Base-by-base conservation (phyloP, 2,888 invertebrate genomes). In the Melikaiella ostensackeni region DNA sequence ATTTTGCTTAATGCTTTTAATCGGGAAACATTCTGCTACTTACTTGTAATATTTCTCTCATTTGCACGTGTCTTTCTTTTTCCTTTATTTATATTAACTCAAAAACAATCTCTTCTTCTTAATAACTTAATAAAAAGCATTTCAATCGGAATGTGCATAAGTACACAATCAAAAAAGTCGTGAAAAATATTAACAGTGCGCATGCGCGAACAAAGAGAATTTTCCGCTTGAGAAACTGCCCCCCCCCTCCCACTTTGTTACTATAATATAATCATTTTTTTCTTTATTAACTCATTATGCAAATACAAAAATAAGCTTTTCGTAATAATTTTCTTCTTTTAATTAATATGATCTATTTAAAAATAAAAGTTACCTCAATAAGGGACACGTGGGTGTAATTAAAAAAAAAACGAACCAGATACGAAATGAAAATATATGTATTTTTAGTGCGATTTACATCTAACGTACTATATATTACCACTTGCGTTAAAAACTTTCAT, bases 371-470 rank as follows among this genome's bases (percentile, higher is more conserved):
- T 16, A 16, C 16, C 13, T 42, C 13, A 16, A 16, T 4, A 42
- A 16, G 4, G 13, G 13, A 16, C 42, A 42, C 5, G 42, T 13
- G 42, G 42, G 38, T 42, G 16, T 13, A 13, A 11, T 9, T 9
- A 11, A 38, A 38, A 13, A 38, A 38, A 42, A 42, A 42, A 42
- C 42, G 42, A 16, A 42, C 16, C 16, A 42, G 16, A 42, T 59
- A 27, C 11, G 24, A 59, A 59, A 27, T 59, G 24, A 24, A 59
- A 59, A 59, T 59, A 57, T 59, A n/a, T n/a, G 21, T 55, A 59
- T 59, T 27, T 59, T 7, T 13, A 59, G 24, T 59, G 57, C 24
- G 13, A 59, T 59, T 59, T 4, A 13, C 24, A 24, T 16, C n/a
- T n/a, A 59, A 13, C 21, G 24, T 21, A 24, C 24, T 27, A 59